phyloP scores from a whole-genome alignment of 2,888 invertebrate genomes.

The Nasonovia ribisnigri region DNA sequence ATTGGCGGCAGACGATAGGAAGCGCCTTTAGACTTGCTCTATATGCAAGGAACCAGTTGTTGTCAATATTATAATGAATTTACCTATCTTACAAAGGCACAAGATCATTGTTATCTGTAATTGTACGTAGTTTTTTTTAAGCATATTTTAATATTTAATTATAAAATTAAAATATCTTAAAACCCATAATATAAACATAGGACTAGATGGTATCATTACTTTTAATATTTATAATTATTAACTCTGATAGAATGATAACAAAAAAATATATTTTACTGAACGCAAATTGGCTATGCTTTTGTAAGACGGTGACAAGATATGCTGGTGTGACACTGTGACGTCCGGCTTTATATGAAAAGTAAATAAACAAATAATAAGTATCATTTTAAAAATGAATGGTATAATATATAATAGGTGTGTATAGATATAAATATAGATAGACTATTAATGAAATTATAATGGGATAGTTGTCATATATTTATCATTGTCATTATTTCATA shows the following conservation, averaged over 20 bases:
- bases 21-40: too few species aligned
- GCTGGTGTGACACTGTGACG: not conserved
- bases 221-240: not conserved
- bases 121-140: too few species aligned
- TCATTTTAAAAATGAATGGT: not conserved
- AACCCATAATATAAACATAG: not conserved
- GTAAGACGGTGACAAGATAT: not conserved
- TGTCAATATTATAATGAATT: too few species aligned
- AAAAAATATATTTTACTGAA: not conserved
- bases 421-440: not conserved
- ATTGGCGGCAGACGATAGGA: too few species aligned
- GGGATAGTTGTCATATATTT: not conserved
- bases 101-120: too few species aligned
- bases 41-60: too few species aligned
- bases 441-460: not conserved
- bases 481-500: not conserved
- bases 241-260: not conserved
- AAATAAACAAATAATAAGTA: not conserved
- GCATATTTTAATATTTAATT: not conserved
- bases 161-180: not conserved
- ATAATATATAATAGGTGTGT: not conserved
- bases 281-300: not conserved
- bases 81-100: too few species aligned
- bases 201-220: not conserved
- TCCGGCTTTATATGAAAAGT: not conserved